Conservation (phyloP, 2,113 vertebrate genomes). For the Stigmatopora argus region DNA sequence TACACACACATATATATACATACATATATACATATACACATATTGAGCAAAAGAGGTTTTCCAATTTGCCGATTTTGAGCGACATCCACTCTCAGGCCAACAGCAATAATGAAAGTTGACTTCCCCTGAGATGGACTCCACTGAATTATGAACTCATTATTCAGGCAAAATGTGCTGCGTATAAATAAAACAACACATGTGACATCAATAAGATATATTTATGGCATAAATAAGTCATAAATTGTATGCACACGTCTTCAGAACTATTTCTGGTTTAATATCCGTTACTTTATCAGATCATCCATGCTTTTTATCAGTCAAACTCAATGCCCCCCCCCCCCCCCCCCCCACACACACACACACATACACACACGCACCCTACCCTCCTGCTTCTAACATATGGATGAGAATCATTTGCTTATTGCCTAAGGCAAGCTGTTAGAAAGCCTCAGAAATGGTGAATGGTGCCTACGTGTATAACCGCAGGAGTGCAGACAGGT, state of each 20-base stretch:
- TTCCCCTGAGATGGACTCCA: conserved; percentile 19
- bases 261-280: conserved; percentile 17
- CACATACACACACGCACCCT: not conserved
- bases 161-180: conserved; percentile 28
- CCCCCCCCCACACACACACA: no score
- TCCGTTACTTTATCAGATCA: conserved; percentile 11
- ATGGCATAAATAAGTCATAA: conserved; percentile 53
- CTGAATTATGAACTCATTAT: conserved; percentile 48
- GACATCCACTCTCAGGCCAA: conserved; percentile 7
- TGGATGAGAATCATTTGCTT: conserved; percentile 5
- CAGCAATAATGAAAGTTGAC: conserved; percentile 33
- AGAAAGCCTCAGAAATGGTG: conserved; percentile 1
- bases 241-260: conserved; percentile 23
- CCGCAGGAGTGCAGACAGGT: conserved; percentile 23
- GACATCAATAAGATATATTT: conserved; percentile 58
- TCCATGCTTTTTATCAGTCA: conserved; percentile 10
- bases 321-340: conserved; percentile 6
- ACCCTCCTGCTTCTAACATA: not conserved
- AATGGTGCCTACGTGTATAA: conserved; percentile 8
- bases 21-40: not conserved
- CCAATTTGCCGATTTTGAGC: conserved; percentile 41
- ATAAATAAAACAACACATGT: conserved; percentile 42
- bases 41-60: conserved; percentile 27
- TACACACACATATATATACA: not conserved
- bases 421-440: conserved; percentile 10